Conservation (phyloP, 2,797 vertebrate genomes). For the Novumbra hubbsi region DNA sequence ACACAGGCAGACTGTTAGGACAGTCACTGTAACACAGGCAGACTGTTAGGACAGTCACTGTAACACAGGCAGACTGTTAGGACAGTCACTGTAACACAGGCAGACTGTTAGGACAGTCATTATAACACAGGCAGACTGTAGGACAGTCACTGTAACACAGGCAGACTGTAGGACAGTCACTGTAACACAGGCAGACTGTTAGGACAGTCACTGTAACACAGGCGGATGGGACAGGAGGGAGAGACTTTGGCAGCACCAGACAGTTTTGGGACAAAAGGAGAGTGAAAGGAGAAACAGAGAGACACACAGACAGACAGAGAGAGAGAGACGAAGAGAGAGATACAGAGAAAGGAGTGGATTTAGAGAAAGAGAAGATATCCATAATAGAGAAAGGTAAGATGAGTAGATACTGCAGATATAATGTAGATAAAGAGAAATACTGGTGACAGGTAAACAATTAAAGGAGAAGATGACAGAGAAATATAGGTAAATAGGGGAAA, state of each 20-base stretch:
- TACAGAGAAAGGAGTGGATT: not conserved
- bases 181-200: no score
- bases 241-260: not conserved
- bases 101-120: not conserved
- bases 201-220: no score
- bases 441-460: no score
- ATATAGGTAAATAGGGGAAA: no score
- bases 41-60: not conserved
- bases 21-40: no score
- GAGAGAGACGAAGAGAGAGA: conserved; percentile 4
- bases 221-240: conserved; percentile 9
- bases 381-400: no score
- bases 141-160: not conserved
- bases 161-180: no score
- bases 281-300: conserved; percentile 5
- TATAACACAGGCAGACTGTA: no score
- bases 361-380: no score
- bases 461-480: no score
- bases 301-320: conserved; percentile 3
- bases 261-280: conserved; percentile 4
- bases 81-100: conserved; percentile 1
- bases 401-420: no score
- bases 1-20: conserved; percentile 5
- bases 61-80: not conserved
- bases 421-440: no score